Conservation (phyloP, 2,888 invertebrate genomes). For the Stenurella melanura region DNA sequence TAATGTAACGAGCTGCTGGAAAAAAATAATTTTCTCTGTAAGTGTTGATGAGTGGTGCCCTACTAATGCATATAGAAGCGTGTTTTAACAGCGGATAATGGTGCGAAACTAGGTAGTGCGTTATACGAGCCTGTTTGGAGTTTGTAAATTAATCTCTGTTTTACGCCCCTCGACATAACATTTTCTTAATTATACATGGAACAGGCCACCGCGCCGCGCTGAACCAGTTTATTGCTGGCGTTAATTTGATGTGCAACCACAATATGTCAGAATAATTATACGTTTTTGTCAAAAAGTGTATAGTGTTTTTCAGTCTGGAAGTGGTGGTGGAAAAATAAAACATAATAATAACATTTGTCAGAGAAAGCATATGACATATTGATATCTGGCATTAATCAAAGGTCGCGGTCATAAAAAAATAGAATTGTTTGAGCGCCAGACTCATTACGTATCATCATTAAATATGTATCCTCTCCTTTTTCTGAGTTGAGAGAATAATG, state of each 20-base stretch:
- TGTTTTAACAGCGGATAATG: conserved; percentile 16
- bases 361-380: no score
- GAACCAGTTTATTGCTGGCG: conserved; percentile 20
- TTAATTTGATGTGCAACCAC: conserved; percentile 20
- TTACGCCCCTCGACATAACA: conserved; percentile 25
- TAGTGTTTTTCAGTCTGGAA: no score
- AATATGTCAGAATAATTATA: conserved; percentile 28
- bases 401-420: no score
- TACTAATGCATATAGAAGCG: conserved; percentile 30
- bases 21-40: conserved; percentile 22
- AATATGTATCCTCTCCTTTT: no score
- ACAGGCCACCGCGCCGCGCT: conserved; percentile 14
- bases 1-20: conserved; percentile 1
- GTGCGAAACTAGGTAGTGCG: conserved; percentile 9
- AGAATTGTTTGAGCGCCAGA: no score
- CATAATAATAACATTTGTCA: no score
- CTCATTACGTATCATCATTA: no score
- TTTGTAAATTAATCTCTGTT: conserved; percentile 39
- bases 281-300: background rate
- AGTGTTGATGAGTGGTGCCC: conserved; percentile 29
- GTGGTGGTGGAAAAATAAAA: no score
- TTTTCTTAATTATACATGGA: conserved; percentile 36
- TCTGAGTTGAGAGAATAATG: no score
- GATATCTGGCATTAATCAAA: no score
- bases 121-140: conserved; percentile 30